Conservation (phyloP, 2,888 invertebrate genomes). For the Chorisops tibialis region DNA sequence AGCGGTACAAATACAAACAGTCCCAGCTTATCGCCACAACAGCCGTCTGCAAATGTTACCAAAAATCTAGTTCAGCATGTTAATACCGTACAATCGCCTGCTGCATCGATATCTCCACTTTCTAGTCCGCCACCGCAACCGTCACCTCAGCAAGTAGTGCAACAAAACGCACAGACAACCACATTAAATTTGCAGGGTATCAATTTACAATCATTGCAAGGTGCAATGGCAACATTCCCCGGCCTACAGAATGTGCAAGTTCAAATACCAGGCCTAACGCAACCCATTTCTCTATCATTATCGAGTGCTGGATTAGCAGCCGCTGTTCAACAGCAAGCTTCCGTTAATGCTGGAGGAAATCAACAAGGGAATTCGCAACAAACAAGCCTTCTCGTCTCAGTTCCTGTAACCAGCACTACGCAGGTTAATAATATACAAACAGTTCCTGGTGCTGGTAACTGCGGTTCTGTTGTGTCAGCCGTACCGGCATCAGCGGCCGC, state of each 20-base stretch:
- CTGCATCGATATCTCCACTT: constrained; percentile 56
- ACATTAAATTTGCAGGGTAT: constrained; percentile 64
- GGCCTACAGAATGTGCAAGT: constrained; percentile 78
- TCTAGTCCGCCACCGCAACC: constrained; percentile 58
- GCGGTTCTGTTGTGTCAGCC: constrained; percentile 56
- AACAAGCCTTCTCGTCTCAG: constrained; percentile 65
- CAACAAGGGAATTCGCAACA: constrained; percentile 36
- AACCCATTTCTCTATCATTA: constrained; percentile 76
- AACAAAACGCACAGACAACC: constrained; percentile 50
- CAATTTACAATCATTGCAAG: constrained; percentile 67
- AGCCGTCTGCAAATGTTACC: constrained; percentile 43
- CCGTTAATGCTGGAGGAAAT: constrained; percentile 29
- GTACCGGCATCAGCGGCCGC: constrained; percentile 43
- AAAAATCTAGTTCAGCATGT: constrained; percentile 45
- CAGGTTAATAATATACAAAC: constrained; percentile 44
- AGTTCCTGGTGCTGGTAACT: constrained; percentile 50
- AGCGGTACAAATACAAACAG: constrained; percentile 41
- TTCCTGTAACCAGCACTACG: constrained; percentile 55
- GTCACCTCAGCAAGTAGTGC: constrained; percentile 45
- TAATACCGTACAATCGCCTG: constrained; percentile 45
- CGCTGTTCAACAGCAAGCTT: constrained; percentile 43
- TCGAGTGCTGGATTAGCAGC: constrained; percentile 61
- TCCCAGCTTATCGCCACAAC: constrained; percentile 44
- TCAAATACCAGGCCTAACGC: constrained; percentile 80
- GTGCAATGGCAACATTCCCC: constrained; percentile 56